These are phyloP conservation scores for Eufriesea mexicana DNA, from an alignment of 1,140 invertebrate species.

Conservation along the genomic window DNA sequence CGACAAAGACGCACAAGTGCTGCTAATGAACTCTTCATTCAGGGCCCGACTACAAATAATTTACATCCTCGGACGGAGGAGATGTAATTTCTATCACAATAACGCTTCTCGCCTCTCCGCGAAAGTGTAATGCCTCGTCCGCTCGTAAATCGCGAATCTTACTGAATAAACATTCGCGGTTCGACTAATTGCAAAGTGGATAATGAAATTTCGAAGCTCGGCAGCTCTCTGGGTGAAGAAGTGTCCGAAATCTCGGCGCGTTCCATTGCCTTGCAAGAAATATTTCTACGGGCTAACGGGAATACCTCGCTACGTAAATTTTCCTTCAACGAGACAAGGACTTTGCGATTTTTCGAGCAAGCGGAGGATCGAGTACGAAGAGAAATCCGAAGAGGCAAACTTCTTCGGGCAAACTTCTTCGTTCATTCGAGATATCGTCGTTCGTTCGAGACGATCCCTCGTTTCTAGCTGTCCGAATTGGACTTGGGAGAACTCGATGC, in stretches of 20 bases:
- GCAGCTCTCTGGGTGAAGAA: neutral
- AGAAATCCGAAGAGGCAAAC: neutral
- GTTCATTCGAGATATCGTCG: too few species aligned
- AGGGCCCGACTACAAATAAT: constrained; percentile 45
- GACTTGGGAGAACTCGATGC: neutral
- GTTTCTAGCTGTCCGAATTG: neutral
- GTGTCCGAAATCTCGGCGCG: neutral
- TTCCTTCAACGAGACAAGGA: too few species aligned
- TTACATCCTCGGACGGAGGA: constrained; percentile 53
- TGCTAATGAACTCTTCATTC: constrained; percentile 57
- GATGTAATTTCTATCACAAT: constrained; percentile 46
- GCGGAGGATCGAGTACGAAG: too few species aligned
- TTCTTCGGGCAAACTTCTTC: too few species aligned
- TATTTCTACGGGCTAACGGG: too few species aligned
- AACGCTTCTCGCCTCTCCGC: constrained; percentile 38
- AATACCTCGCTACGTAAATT: too few species aligned
- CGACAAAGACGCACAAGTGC: constrained; percentile 51
- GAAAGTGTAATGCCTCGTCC: neutral
- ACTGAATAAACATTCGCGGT: constrained; percentile 39
- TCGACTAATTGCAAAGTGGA: constrained; percentile 4
- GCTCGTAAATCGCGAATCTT: constrained; percentile 2
- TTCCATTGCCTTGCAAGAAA: too few species aligned
- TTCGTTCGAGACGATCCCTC: neutral
- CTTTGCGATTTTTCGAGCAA: too few species aligned
- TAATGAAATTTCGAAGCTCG: neutral